Percentiles rank a stretch among this genome's conserved stretches.
Evolutionary conservation across 2,797 vertebrate species (phyloP).

Genomic region (Eupleurogrammus muticus): DNA sequence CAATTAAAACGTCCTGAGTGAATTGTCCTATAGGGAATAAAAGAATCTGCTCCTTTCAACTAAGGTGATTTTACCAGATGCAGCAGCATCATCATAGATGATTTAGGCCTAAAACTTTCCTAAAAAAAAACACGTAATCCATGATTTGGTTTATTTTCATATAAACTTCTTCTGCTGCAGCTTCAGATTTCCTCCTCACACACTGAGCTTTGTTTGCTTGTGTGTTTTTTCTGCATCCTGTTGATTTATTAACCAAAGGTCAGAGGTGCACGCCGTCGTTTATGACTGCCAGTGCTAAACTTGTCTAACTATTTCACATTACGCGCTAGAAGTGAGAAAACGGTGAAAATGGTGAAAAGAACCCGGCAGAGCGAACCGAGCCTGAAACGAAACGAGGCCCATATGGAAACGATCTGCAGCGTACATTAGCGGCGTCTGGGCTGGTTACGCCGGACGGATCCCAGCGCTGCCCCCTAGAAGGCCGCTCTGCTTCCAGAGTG

Average conservation of each 20-base stretch:
- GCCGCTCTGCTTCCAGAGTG: slow-evolving; percentile 63
- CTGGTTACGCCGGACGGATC: slow-evolving; percentile 70
- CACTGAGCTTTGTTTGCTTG: neutral
- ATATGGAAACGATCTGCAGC: slow-evolving; percentile 84
- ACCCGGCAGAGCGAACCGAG: no score
- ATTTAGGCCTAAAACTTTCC: neutral
- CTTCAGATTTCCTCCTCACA: slow-evolving; percentile 20
- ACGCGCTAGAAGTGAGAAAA: slow-evolving; percentile 38
- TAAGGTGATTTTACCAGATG: no score
- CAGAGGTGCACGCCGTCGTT: slow-evolving; percentile 62
- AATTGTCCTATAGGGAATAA: no score
- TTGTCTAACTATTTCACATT: slow-evolving; percentile 53
- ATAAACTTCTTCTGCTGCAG: slow-evolving; percentile 3
- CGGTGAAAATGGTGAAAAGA: no score
- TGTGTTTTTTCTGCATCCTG: slow-evolving; percentile 16
- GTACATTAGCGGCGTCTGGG: slow-evolving; percentile 75
- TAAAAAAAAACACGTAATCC: no score
- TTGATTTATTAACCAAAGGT: slow-evolving; percentile 56
- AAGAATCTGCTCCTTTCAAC: no score
- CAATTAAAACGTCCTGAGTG: no score
- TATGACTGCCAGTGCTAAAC: slow-evolving; percentile 57
- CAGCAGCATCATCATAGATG: no score
- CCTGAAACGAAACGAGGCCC: slow-evolving; percentile 65
- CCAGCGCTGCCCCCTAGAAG: slow-evolving; percentile 74
- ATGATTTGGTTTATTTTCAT: neutral